These are phyloP conservation scores for Setophaga coronata DNA, from an alignment of 2,113 vertebrate species.

Conservation along the genomic window DNA sequence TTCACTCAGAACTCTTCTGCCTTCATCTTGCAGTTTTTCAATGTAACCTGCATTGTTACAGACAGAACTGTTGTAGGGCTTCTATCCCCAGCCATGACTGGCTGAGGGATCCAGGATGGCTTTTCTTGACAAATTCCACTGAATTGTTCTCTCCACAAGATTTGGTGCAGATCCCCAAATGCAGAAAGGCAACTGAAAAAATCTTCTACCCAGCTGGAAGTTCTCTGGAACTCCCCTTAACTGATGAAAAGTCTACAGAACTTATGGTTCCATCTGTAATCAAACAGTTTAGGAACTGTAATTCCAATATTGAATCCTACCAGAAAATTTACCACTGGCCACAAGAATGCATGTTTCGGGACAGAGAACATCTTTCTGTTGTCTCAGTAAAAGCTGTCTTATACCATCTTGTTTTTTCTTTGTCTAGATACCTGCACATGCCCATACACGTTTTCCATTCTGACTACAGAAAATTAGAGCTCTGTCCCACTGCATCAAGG, in stretches of 20 bases:
- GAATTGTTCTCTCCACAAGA: neutral
- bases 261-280: neutral
- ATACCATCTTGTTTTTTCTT: neutral
- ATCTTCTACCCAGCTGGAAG: neutral
- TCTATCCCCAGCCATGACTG: accelerated
- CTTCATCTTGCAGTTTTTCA: neutral
- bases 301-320: neutral
- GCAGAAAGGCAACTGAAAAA: neutral
- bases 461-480: neutral
- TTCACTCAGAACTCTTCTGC: neutral
- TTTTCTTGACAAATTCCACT: neutral
- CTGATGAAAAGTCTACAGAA: neutral
- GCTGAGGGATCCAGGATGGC: neutral
- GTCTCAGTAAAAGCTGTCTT: neutral
- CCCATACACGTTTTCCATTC: neutral
- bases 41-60: neutral
- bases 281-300: neutral
- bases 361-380: neutral
- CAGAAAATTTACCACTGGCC: neutral
- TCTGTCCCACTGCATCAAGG: neutral
- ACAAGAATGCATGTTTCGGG: accelerated
- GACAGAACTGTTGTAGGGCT: neutral
- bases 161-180: accelerated
- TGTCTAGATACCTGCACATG: neutral
- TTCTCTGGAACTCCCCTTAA: neutral